Percentiles rank a stretch among this genome's conserved stretches.
Conservation (phyloP, 2,113 vertebrate genomes). For the Ciconia stormi region DNA sequence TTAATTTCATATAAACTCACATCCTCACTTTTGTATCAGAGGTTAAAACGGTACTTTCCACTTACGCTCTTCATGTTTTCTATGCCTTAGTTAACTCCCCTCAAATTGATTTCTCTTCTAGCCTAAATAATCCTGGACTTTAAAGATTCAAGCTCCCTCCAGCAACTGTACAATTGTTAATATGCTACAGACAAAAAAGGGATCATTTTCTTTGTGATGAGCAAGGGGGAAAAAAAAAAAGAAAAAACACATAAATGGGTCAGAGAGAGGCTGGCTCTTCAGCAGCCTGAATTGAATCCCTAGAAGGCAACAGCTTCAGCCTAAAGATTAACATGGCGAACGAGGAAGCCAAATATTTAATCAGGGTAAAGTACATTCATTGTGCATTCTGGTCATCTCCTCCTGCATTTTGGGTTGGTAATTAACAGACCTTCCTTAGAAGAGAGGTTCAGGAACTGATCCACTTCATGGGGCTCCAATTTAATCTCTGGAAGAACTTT, state of each 20-base stretch:
- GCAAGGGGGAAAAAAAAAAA: neutral
- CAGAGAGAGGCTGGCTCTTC: neutral
- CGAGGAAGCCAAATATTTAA: constrained; percentile 11
- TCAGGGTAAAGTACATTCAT: neutral
- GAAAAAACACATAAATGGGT: neutral
- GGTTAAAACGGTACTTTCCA: neutral
- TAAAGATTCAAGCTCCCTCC: neutral
- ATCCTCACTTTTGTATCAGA: neutral
- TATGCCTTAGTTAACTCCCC: neutral
- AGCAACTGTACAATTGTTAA: neutral
- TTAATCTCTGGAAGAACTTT: constrained; percentile 89
- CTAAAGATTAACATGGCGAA: neutral
- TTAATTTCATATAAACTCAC: neutral
- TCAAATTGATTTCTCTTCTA: neutral
- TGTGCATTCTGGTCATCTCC: neutral
- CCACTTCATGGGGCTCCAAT: constrained; percentile 97
- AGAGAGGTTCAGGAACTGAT: constrained; percentile 96
- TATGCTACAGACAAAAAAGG: neutral
- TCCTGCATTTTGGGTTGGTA: neutral
- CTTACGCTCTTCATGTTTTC: neutral
- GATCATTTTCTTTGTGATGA: neutral
- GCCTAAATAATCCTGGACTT: neutral
- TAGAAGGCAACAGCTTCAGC: constrained; percentile 4
- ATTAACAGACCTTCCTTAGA: constrained; percentile 85
- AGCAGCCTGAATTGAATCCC: neutral